These are phyloP conservation scores for Caenorhabditis zanzibari DNA, from an alignment of 2,888 invertebrate genomes.

Conservation along the genomic window DNA sequence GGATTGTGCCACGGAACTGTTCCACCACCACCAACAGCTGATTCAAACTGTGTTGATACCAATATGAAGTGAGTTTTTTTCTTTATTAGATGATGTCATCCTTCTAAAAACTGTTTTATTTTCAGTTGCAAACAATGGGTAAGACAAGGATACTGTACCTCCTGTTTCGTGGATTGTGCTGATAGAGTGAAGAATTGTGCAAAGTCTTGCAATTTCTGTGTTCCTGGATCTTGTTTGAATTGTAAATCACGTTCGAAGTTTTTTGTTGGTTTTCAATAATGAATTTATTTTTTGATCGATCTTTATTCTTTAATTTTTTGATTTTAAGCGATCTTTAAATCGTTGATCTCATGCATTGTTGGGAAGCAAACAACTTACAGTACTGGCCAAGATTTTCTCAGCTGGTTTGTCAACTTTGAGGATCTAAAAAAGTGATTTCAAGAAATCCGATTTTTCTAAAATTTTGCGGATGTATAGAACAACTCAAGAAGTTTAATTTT, in stretches of 20 bases:
- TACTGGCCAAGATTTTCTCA: too few species aligned
- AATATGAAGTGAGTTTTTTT: constrained; percentile 18
- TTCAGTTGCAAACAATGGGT: constrained; percentile 34
- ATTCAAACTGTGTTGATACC: constrained; percentile 22
- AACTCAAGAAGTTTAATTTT: too few species aligned
- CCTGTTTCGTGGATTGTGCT: constrained; percentile 22
- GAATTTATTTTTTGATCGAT: too few species aligned
- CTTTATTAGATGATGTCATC: not conserved
- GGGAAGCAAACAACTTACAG: too few species aligned
- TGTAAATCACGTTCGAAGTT: constrained; percentile 5
- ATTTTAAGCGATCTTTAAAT: too few species aligned
- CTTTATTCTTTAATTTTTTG: not conserved
- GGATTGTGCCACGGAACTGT: constrained; percentile 8
- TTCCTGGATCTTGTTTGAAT: constrained; percentile 14
- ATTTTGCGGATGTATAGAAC: too few species aligned
- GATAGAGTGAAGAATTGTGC: constrained; percentile 29
- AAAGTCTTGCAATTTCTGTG: constrained; percentile 21
- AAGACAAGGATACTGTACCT: constrained; percentile 25
- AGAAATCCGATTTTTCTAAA: too few species aligned
- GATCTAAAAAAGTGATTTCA: too few species aligned
- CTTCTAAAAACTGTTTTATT: not conserved
- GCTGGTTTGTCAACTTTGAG: too few species aligned
- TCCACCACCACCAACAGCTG: not conserved
- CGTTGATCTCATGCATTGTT: too few species aligned
- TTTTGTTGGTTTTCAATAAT: not conserved